Base-by-base conservation (phyloP, 2,113 vertebrate species). In the Melanotaenia duboulayi region DNA sequence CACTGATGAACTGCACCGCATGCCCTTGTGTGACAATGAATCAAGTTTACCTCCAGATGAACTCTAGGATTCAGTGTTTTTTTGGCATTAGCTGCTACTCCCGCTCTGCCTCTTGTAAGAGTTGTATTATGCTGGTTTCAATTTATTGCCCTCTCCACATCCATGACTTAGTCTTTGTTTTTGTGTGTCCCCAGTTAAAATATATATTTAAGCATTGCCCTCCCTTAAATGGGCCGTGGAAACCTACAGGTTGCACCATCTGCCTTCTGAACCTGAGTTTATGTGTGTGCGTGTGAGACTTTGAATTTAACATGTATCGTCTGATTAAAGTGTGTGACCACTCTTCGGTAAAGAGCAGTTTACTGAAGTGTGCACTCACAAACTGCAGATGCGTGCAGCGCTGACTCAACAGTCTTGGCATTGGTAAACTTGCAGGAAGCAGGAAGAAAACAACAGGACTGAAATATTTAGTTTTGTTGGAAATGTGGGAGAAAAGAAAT, bases 31-130 rank as follows among this genome's bases (percentile, higher is more conserved):
- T 55, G 69, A 79, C 40, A 8, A 28, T 65, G 78, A 80, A 74
- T 88, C 59, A 72, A 68, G 71, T 83, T 87, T 85, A 86, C 88
- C 89, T 91, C 84, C 49, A 55, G 81, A 78, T 90, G 89, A 91
- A 90, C 90, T 75, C 76, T 1, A 23, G 67, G 66, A 42, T 51
- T 75, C 48, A 44, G 11, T 77, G 69, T 65, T 88, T 63, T 74
- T 83, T 68, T 86, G 80, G 85, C 78, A 55, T 87, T 25, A 42
- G 57, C 57, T n/a, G 28, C 57, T 24, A 17, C 80, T 85, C 81
- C 84, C 77, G 56, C 77, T 74, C 48, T 49, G 68, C 81, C 68
- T 70, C 7, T 76, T 77, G 72, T 23, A 39, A 79, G 88, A 86
- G 80, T 46, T 73, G 76, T 61, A 75, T 86, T 81, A 81, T 88